Base-by-base conservation (phyloP, 2,113 vertebrate genomes). In the Anolis sagrei region DNA sequence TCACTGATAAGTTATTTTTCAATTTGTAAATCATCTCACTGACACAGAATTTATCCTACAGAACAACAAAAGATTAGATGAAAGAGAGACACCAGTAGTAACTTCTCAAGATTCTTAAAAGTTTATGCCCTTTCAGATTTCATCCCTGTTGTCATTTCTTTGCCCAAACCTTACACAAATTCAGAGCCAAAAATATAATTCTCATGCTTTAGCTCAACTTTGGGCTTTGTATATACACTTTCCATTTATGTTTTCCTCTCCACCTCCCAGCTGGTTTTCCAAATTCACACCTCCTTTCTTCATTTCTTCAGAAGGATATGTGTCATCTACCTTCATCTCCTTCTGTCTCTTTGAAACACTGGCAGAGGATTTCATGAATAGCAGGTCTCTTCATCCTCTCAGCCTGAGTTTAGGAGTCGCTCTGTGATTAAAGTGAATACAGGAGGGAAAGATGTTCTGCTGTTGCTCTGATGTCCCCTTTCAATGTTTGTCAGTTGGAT, bases 381-480 rank as follows among this genome's bases (percentile, higher is more conserved):
- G 6, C 34, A 14, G 70, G 16, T 74, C 36, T 44, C 51, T 82
- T 74, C 36, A 44, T 58, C 49, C 23, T 36, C 62, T 21, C 62
- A 77, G 44, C 0, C 23, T 84, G 48, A n/a, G 7, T 29, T 76
- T 68, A 64, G 62, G 25, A 14, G 13, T 68, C 5, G 4, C n/a
- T 84, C n/a, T 13, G 25, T 54, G n/a, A 69, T 77, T 51, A 76
- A 76, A 84, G 21, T 32, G 51, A 82, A 61, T 73, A 25, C 32
- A 74, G 34, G 29, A 74, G 25, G 11, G 6, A 25, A 48, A 5
- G 23, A 51, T 54, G 14, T 25, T 78, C 49, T 69, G 48, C n/a
- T 69, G 62, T 32, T 54, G 16, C 61, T 69, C 34, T 85, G 81
- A 77, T 54, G 49, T 78, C 32, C 29, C 25, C 5, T 70, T 78